A percentile compares a stretch with the other conserved stretches of the same genome.
Evolutionary conservation across 2,797 vertebrate genomes (phyloP).

Genomic region (Harpagifer antarcticus): DNA sequence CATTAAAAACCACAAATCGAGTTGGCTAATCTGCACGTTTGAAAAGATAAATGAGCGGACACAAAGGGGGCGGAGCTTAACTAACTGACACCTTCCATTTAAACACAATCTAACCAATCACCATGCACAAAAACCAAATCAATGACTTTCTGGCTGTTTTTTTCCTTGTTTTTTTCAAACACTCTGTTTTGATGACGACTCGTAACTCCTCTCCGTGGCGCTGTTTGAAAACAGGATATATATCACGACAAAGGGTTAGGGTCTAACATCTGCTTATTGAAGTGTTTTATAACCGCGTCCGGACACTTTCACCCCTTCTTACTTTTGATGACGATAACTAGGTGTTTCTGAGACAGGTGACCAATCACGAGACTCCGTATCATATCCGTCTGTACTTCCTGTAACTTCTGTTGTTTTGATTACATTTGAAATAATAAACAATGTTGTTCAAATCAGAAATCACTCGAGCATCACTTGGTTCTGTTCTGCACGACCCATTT

Average conservation of each 20-base stretch:
- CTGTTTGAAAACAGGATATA: background rate
- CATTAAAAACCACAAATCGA: too few species aligned
- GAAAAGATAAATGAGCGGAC: background rate
- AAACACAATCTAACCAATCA: background rate
- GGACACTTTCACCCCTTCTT: slow-evolving; percentile 55
- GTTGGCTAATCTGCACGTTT: too few species aligned
- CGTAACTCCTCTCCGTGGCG: slow-evolving; percentile 22
- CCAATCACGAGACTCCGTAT: slow-evolving; percentile 64
- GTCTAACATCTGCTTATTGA: slow-evolving; percentile 42
- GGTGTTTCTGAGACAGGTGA: slow-evolving; percentile 41
- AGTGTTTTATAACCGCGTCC: slow-evolving; percentile 66
- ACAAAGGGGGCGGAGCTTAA: slow-evolving; percentile 1
- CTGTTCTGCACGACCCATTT: background rate
- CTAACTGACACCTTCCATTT: background rate
- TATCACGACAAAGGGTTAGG: background rate
- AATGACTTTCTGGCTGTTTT: slow-evolving; percentile 31
- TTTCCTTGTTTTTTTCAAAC: background rate
- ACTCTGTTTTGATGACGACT: slow-evolving; percentile 21
- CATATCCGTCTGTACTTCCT: slow-evolving; percentile 82
- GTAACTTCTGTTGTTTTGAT: slow-evolving; percentile 87
- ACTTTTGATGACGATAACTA: slow-evolving; percentile 45
- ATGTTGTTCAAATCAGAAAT: slow-evolving; percentile 64
- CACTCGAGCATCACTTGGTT: background rate
- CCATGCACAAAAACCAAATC: slow-evolving; percentile 28
- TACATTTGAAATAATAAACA: slow-evolving; percentile 88